Conservation (phyloP, 1,140 invertebrate genomes). For the Drosophila erecta region DNA sequence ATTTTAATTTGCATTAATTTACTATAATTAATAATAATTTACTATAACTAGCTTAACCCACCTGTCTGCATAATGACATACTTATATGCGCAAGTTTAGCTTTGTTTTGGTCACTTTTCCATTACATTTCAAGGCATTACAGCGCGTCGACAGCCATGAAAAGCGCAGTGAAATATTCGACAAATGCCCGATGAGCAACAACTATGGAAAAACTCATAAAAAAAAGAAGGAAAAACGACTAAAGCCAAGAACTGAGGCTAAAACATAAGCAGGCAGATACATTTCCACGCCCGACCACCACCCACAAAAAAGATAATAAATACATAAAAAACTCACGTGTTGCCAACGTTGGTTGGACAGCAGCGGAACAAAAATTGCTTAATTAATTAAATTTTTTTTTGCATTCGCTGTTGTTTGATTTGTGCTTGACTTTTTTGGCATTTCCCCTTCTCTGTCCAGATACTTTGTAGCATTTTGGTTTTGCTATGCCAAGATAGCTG, state of each 20-base stretch:
- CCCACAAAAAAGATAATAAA: slow-evolving; percentile 1
- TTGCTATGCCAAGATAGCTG: slow-evolving; percentile 36
- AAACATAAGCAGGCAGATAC: slow-evolving; percentile 30
- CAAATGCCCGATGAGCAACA: slow-evolving; percentile 49
- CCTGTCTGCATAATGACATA: neutral
- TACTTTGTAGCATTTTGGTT: slow-evolving; percentile 2
- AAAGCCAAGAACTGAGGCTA: slow-evolving; percentile 35
- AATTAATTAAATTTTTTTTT: slow-evolving; percentile 64
- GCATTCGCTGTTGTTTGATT: slow-evolving; percentile 32
- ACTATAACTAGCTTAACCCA: too few relatives aligned
- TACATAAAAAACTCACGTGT: slow-evolving; percentile 30
- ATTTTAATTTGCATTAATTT: too few relatives aligned
- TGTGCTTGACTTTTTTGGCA: slow-evolving; percentile 31
- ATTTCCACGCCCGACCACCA: slow-evolving; percentile 25
- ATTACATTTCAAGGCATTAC: slow-evolving; percentile 48
- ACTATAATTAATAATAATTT: too few relatives aligned
- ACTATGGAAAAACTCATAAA: slow-evolving; percentile 15
- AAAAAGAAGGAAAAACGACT: neutral
- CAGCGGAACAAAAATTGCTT: slow-evolving; percentile 53
- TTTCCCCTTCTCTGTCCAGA: slow-evolving; percentile 3
- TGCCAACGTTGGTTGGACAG: slow-evolving; percentile 30
- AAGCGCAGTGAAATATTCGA: slow-evolving; percentile 51
- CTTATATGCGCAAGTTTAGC: neutral
- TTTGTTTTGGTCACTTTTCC: slow-evolving; percentile 39
- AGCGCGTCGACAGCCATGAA: slow-evolving; percentile 37